phyloP scores from a whole-genome alignment of 2,888 invertebrate genomes.

The Leptinotarsa tumamoca region DNA sequence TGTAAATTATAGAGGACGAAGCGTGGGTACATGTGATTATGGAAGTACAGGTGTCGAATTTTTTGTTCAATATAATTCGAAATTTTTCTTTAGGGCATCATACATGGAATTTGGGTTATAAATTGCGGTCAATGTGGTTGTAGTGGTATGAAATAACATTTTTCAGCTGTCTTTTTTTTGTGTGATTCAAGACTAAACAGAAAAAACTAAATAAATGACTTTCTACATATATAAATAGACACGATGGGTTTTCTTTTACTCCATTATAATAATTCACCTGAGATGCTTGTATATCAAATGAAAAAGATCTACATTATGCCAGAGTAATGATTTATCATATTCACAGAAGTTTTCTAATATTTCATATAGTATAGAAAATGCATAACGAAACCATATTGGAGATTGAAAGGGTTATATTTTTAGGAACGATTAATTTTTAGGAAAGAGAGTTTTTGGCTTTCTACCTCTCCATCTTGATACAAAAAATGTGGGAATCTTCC shows the following conservation, averaged over 20 bases:
- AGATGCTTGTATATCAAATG: no score
- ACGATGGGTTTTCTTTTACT: neutral
- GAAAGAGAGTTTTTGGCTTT: no score
- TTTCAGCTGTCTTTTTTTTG: neutral
- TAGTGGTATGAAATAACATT: neutral
- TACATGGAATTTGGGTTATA: slow-evolving; percentile 5
- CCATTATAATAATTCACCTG: neutral
- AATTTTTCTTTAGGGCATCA: slow-evolving; percentile 22
- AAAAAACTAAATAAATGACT: neutral
- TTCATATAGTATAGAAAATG: no score
- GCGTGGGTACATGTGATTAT: slow-evolving; percentile 34
- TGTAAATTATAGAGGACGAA: slow-evolving; percentile 35
- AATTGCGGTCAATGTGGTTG: neutral
- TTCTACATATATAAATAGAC: no score
- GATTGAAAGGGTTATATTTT: no score
- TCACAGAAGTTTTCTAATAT: no score
- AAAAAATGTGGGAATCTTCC: no score
- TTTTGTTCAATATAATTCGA: slow-evolving; percentile 33
- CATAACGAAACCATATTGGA: no score
- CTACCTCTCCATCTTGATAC: no score
- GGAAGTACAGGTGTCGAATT: slow-evolving; percentile 34
- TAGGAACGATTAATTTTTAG: no score
- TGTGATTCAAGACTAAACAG: neutral
- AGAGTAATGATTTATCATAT: no score
- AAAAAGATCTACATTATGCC: no score